Evolutionary conservation across 1,140 invertebrate species (phyloP).

Genomic region (Cyrtorhinus lividipennis): DNA sequence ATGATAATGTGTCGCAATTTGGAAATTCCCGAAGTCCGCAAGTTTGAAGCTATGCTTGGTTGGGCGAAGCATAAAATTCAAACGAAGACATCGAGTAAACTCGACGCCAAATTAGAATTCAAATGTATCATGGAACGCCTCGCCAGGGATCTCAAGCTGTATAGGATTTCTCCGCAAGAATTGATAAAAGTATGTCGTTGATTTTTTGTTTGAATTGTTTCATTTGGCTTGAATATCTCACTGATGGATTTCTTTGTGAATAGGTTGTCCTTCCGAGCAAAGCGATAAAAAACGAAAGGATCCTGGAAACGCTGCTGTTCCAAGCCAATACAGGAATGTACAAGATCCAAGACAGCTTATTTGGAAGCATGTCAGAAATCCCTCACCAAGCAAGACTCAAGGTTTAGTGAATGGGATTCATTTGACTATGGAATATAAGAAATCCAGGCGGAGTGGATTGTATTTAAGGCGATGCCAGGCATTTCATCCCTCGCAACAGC

Average conservation of each 20-base stretch:
- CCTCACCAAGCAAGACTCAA: slow-evolving; percentile 72
- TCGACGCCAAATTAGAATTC: slow-evolving; percentile 75
- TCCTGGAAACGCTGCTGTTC: slow-evolving; percentile 82
- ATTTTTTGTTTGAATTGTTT: background rate
- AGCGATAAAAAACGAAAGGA: slow-evolving; percentile 82
- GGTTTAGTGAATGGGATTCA: slow-evolving; percentile 62
- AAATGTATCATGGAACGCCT: slow-evolving; percentile 83
- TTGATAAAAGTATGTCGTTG: slow-evolving; percentile 55
- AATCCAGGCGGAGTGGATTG: too few species aligned
- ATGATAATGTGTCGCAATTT: slow-evolving; percentile 71
- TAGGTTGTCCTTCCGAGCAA: slow-evolving; percentile 81
- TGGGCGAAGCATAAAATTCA: slow-evolving; percentile 77
- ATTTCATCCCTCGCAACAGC: too few species aligned
- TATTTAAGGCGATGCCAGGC: too few species aligned
- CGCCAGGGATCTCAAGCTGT: slow-evolving; percentile 73
- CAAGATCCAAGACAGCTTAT: slow-evolving; percentile 71
- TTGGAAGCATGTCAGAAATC: slow-evolving; percentile 73
- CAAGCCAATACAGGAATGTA: slow-evolving; percentile 88
- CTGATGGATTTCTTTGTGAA: too few species aligned
- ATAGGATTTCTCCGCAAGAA: slow-evolving; percentile 83
- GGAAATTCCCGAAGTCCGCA: slow-evolving; percentile 74
- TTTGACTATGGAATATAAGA: slow-evolving; percentile 38
- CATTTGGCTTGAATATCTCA: too few species aligned
- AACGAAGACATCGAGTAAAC: slow-evolving; percentile 53
- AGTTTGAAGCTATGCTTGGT: slow-evolving; percentile 83